Percentiles rank a stretch among this genome's conserved stretches.
phyloP scores from a whole-genome alignment of 2,888 invertebrate genomes.

The Caprella mutica region DNA sequence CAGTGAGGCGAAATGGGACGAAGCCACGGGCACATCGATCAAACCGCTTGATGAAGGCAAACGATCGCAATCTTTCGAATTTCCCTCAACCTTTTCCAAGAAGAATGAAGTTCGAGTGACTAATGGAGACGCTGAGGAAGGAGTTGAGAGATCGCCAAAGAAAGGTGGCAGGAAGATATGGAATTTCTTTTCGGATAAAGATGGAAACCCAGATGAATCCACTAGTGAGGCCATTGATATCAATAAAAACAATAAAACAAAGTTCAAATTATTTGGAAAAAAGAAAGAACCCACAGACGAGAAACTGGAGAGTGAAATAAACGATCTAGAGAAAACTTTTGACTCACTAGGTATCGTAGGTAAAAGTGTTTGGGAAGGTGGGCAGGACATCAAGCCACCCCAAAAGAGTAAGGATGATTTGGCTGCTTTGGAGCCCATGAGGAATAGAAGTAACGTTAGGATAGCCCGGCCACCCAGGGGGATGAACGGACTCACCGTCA shows the following conservation, averaged over 20 bases:
- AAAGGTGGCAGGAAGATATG: slow-evolving; percentile 15
- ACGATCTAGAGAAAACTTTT: slow-evolving; percentile 32
- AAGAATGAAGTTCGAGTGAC: slow-evolving; percentile 2
- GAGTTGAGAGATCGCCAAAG: not conserved
- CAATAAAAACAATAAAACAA: not conserved
- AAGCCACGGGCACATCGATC: not conserved
- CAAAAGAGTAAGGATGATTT: slow-evolving; percentile 17
- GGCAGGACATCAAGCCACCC: not conserved
- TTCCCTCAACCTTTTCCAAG: not conserved
- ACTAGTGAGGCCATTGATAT: not conserved
- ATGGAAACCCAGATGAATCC: not conserved
- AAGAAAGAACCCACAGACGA: slow-evolving; percentile 23
- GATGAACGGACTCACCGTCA: not conserved
- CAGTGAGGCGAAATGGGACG: slow-evolving; percentile 19
- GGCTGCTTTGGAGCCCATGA: slow-evolving; percentile 26
- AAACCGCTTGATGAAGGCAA: not conserved
- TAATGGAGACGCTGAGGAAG: not conserved
- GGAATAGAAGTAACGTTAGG: slow-evolving; percentile 20
- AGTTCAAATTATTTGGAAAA: slow-evolving; percentile 18
- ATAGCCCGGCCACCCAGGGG: slow-evolving; percentile 8
- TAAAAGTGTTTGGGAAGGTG: slow-evolving; percentile 16
- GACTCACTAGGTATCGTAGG: slow-evolving; percentile 33
- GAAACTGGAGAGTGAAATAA: slow-evolving; percentile 22
- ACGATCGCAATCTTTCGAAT: slow-evolving; percentile 2
- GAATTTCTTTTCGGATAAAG: slow-evolving; percentile 5